phyloP scores from a whole-genome alignment of 37 sponge, comb jelly and placozoan genomes.

The Hormiphora californensis region DNA sequence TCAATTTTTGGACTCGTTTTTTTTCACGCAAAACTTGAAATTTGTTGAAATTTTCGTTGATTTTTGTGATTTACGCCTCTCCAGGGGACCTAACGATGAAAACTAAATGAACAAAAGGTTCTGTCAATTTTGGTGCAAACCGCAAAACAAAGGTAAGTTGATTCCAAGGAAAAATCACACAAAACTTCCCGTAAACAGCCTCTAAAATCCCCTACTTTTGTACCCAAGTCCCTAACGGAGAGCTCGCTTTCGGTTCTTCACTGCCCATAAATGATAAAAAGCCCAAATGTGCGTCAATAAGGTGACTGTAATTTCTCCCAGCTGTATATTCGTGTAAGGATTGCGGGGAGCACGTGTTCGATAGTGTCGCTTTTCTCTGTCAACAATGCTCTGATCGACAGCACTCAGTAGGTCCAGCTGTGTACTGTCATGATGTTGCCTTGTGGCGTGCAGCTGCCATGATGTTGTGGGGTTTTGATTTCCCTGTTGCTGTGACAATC shows the following conservation, averaged over 20 bases:
- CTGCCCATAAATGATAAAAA: background rate
- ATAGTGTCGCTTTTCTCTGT: constrained; percentile 34
- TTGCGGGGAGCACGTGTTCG: constrained; percentile 31
- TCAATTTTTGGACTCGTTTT: no score
- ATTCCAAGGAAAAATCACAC: background rate
- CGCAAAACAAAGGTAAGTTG: constrained; percentile 36
- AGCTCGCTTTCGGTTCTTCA: background rate
- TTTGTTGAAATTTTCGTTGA: no score
- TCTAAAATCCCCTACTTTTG: background rate
- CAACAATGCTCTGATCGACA: constrained; percentile 42
- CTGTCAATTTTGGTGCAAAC: constrained; percentile 51
- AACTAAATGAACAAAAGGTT: no score
- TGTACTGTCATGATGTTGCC: background rate
- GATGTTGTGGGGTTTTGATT: background rate
- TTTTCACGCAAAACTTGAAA: no score
- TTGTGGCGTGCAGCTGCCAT: background rate
- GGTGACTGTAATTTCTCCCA: background rate
- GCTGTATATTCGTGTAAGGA: constrained; percentile 23
- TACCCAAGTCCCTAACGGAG: background rate
- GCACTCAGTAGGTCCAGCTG: constrained; percentile 5
- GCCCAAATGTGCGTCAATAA: no score
- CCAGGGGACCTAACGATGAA: no score
- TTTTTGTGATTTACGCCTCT: no score
- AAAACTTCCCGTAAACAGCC: background rate
- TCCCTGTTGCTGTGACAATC: background rate